Evolutionary conservation across 2,113 vertebrate genomes (phyloP).

Genomic region (Poicephalus meyeri): DNA sequence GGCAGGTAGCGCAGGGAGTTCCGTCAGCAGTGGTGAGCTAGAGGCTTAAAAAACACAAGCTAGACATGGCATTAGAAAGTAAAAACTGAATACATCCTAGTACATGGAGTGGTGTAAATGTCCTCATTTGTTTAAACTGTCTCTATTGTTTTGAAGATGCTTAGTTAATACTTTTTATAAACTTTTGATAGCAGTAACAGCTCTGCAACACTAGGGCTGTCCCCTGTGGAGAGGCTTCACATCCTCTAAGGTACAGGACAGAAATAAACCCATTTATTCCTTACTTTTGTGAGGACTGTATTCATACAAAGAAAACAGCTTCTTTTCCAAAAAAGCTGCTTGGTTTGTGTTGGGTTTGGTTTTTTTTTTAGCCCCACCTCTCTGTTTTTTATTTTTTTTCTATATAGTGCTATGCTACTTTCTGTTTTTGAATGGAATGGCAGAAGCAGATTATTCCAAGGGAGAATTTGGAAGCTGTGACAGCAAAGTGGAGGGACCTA

Average conservation of each 20-base stretch:
- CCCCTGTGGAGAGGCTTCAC: not conserved
- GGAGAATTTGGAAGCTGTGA: not conserved
- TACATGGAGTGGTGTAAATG: not conserved
- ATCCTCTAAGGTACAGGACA: not conserved
- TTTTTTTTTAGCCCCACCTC: no score
- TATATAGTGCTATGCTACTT: not conserved
- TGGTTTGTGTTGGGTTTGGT: not conserved
- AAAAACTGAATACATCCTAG: not conserved
- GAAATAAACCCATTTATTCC: not conserved
- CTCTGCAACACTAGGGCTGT: not conserved
- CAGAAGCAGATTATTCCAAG: not conserved
- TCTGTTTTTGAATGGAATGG: not conserved
- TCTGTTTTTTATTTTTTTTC: not conserved
- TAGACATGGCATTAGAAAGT: not conserved
- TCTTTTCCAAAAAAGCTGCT: not conserved
- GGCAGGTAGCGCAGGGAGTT: not conserved
- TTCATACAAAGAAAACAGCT: not conserved
- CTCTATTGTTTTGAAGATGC: not conserved
- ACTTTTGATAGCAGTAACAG: not conserved
- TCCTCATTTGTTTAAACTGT: not conserved
- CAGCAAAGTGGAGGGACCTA: not conserved
- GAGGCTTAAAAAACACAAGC: not conserved
- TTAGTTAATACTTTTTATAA: not conserved
- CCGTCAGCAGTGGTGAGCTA: not conserved
- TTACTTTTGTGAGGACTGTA: not conserved